Percentiles rank a stretch among this genome's conserved stretches.
These are phyloP conservation scores for Rhinichthys osculus DNA, from an alignment of 2,797 vertebrate species.

Conservation along the genomic window DNA sequence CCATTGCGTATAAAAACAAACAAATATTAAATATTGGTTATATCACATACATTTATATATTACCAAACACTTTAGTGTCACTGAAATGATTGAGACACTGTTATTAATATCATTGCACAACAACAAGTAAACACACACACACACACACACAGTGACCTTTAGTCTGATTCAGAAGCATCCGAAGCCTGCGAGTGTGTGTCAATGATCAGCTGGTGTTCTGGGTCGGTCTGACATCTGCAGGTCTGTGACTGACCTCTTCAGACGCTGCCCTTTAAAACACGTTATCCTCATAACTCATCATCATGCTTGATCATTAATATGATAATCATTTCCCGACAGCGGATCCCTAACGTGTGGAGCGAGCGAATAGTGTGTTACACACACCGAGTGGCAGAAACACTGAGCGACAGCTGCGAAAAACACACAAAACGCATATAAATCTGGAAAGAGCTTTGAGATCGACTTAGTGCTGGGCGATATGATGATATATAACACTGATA, in stretches of 20 bases:
- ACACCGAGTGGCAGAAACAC: too few relatives aligned
- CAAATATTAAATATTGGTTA: neutral
- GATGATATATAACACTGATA: too few relatives aligned
- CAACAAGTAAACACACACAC: conserved; percentile 5
- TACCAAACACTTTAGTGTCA: neutral
- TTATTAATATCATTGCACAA: conserved; percentile 4
- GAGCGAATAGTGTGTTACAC: too few relatives aligned
- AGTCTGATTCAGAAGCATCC: neutral
- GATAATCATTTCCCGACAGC: too few relatives aligned
- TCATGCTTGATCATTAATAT: neutral
- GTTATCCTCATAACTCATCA: neutral
- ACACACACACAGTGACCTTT: conserved; percentile 7
- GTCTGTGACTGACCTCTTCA: neutral
- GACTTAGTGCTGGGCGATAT: too few relatives aligned
- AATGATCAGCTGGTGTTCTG: neutral
- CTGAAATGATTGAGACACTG: neutral
- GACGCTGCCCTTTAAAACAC: neutral
- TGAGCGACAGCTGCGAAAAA: too few relatives aligned
- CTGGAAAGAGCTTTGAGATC: too few relatives aligned
- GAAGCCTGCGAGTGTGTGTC: neutral
- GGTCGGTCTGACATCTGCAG: neutral
- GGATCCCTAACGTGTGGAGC: too few relatives aligned
- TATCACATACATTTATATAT: neutral
- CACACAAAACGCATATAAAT: too few relatives aligned
- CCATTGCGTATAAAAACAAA: neutral